phyloP scores from a whole-genome alignment of 2,113 vertebrate species.

The Corythoichthys intestinalis region DNA sequence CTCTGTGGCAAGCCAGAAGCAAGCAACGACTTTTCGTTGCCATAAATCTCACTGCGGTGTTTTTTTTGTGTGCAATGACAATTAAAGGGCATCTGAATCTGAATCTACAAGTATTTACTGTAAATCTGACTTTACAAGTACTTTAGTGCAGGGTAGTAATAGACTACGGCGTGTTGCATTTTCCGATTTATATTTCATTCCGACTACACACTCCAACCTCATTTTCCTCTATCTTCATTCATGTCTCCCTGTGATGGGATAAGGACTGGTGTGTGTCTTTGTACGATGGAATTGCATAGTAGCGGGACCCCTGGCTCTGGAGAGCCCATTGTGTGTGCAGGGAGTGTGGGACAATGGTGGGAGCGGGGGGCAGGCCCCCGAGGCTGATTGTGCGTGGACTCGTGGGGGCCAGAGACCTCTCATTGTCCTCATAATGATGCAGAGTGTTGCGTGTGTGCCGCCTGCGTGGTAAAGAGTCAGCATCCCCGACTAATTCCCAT shows the following conservation, averaged over 20 bases:
- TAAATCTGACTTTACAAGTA: neutral
- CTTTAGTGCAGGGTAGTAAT: neutral
- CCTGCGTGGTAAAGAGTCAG: conserved; percentile 46
- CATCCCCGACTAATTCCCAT: conserved; percentile 18
- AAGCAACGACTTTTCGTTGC: too few relatives aligned
- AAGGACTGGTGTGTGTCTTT: conserved; percentile 65
- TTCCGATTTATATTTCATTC: neutral
- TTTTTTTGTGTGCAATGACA: too few relatives aligned
- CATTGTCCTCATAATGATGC: conserved; percentile 67
- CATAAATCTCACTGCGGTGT: too few relatives aligned
- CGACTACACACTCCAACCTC: conserved; percentile 17
- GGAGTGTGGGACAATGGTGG: conserved; percentile 65
- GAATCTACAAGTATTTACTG: neutral
- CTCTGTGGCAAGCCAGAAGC: too few relatives aligned
- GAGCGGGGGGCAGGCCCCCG: conserved; percentile 63
- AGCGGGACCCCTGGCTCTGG: conserved; percentile 58
- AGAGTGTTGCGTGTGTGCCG: conserved; percentile 65
- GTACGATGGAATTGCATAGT: conserved; percentile 61
- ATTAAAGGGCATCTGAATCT: too few relatives aligned
- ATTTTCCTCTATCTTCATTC: conserved; percentile 42
- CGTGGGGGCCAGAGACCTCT: conserved; percentile 68
- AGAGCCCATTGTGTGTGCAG: conserved; percentile 55
- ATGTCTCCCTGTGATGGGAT: conserved; percentile 46
- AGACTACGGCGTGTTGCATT: neutral
- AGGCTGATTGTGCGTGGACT: conserved; percentile 62